Percentiles rank a stretch among this genome's conserved stretches.
Evolutionary conservation across 2,888 invertebrate genomes (phyloP).

Genomic region (Hymenopus coronatus): DNA sequence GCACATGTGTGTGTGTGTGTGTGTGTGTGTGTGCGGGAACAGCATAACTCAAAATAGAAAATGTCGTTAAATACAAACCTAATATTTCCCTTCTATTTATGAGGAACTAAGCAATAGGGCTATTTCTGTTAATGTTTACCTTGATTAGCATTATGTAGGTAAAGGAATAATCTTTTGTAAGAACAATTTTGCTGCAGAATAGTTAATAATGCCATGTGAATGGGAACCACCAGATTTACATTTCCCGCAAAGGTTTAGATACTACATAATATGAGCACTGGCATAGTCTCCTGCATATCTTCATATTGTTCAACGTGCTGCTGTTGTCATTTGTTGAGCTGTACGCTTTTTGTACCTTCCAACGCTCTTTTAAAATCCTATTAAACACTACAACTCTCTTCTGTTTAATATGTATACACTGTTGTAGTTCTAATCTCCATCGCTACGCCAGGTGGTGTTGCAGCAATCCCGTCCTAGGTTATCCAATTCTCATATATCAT

Average conservation of each 20-base stretch:
- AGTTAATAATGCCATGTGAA: no score
- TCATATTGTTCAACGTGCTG: not conserved
- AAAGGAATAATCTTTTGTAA: no score
- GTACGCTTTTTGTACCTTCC: not conserved
- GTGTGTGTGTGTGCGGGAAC: no score
- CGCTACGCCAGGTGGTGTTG: not conserved
- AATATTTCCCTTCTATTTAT: no score
- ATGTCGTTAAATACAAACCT: no score
- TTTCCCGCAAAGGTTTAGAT: not conserved
- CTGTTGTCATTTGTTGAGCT: not conserved
- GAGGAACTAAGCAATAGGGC: no score
- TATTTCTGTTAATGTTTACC: no score
- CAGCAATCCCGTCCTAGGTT: not conserved
- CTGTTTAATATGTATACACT: not conserved
- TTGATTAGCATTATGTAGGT: no score
- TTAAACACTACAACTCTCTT: not conserved
- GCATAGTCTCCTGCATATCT: not conserved
- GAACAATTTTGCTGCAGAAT: no score
- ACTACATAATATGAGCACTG: not conserved
- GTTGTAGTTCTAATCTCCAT: not conserved
- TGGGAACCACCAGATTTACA: no score
- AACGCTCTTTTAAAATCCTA: not conserved
- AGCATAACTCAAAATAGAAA: no score
- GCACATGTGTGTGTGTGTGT: no score
- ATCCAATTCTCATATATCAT: not conserved